Conservation (phyloP, 2,113 vertebrate genomes). For the Synodontis membranacea region DNA sequence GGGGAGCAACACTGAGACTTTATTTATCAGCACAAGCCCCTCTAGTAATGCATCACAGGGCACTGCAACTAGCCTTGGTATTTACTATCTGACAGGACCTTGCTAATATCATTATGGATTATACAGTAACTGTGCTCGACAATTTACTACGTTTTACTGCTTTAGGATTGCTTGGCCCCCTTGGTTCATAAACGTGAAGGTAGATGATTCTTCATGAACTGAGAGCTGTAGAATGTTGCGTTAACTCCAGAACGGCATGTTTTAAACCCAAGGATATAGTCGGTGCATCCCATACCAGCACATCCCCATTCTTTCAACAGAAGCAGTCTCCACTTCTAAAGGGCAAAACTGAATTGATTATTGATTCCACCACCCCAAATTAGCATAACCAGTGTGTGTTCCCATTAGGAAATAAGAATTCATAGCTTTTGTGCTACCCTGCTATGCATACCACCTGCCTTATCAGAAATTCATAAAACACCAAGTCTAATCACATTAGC, state of each 20-base stretch:
- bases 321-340: constrained; percentile 19
- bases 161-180: constrained; percentile 77
- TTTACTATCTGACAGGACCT: constrained; percentile 65
- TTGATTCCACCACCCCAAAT: constrained; percentile 1
- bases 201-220: constrained; percentile 37
- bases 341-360: constrained; percentile 41
- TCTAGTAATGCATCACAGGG: constrained; percentile 59
- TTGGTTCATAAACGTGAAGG: constrained; percentile 50
- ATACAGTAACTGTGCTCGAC: constrained; percentile 77
- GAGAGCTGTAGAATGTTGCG: neutral
- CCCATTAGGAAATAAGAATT: constrained; percentile 16
- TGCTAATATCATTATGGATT: constrained; percentile 74
- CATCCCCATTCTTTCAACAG: neutral
- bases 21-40: constrained; percentile 59
- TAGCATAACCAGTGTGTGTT: constrained; percentile 38
- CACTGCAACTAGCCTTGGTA: constrained; percentile 59
- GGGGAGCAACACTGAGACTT: constrained; percentile 54
- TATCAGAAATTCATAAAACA: constrained; percentile 30
- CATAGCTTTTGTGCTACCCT: constrained; percentile 18
- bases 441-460: constrained; percentile 20
- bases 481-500: constrained; percentile 26
- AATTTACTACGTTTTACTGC: constrained; percentile 72
- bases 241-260: constrained; percentile 14
- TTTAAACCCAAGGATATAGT: constrained; percentile 13
- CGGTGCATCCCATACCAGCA: neutral